These are phyloP conservation scores for Eonycteris spelaea DNA, from an alignment of 2,113 vertebrate species.

Conservation along the genomic window DNA sequence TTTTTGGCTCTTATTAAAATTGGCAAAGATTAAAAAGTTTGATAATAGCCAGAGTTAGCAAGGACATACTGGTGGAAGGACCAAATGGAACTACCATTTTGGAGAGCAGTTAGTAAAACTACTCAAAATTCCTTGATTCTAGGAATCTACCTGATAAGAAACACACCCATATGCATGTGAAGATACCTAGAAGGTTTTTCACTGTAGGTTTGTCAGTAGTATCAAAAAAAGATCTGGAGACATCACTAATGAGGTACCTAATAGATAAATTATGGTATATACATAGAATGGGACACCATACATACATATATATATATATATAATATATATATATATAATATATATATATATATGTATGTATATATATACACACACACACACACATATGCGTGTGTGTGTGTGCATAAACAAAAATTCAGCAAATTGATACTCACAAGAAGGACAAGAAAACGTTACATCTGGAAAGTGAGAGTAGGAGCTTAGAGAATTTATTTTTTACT, in stretches of 20 bases:
- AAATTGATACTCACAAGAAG: conserved; percentile 12
- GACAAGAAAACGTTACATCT: neutral
- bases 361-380: no score
- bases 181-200: neutral
- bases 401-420: neutral
- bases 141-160: neutral
- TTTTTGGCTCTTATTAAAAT: neutral
- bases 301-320: no score
- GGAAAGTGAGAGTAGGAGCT: neutral
- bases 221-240: neutral
- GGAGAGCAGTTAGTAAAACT: neutral
- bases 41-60: neutral
- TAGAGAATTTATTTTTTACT: neutral
- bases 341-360: no score
- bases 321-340: no score
- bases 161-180: neutral
- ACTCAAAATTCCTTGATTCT: neutral
- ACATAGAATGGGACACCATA: neutral
- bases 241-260: neutral
- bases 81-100: neutral
- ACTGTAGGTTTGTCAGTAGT: neutral
- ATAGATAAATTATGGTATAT: neutral
- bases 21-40: neutral
- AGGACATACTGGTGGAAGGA: neutral
- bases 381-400: no score